A percentile compares a stretch with the other conserved stretches of the same genome.
These are phyloP conservation scores for Plagodis dolabraria DNA, from an alignment of 2,888 invertebrate genomes.

Conservation along the genomic window DNA sequence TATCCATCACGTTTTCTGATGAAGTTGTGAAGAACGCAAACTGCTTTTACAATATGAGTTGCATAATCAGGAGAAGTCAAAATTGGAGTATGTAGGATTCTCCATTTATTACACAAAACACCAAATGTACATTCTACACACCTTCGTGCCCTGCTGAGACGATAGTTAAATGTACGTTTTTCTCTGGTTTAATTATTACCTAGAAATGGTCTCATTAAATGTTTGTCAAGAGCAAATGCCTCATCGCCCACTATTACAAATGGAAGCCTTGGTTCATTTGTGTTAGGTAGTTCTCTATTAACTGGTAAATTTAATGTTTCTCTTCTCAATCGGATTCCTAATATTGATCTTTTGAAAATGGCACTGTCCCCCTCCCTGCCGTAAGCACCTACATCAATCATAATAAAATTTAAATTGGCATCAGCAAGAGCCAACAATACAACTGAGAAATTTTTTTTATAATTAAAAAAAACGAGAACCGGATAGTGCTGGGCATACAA, in stretches of 20 bases:
- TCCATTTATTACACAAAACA: too few relatives aligned
- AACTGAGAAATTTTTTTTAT: slow-evolving; percentile 23
- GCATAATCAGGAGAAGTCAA: too few relatives aligned
- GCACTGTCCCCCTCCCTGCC: slow-evolving; percentile 24
- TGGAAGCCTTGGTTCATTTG: slow-evolving; percentile 23
- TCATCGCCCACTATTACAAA: slow-evolving; percentile 21
- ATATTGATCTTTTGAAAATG: slow-evolving; percentile 30
- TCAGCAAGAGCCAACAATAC: slow-evolving; percentile 32
- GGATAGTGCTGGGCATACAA: slow-evolving; percentile 7
- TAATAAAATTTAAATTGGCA: slow-evolving; percentile 25
- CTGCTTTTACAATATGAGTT: too few relatives aligned
- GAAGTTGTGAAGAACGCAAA: too few relatives aligned
- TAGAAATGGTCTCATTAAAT: slow-evolving; percentile 20
- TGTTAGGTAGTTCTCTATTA: slow-evolving; percentile 20
- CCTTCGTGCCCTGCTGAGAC: too few relatives aligned
- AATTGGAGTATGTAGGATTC: too few relatives aligned
- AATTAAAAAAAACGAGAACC: slow-evolving; percentile 8
- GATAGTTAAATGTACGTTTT: slow-evolving; percentile 7
- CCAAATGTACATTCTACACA: too few relatives aligned
- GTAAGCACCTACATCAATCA: slow-evolving; percentile 30
- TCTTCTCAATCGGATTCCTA: slow-evolving; percentile 28
- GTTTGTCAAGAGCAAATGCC: slow-evolving; percentile 22
- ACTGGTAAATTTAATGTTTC: slow-evolving; percentile 26
- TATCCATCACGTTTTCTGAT: slow-evolving; percentile 7
- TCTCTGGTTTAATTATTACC: slow-evolving; percentile 23